A percentile compares a stretch with the other conserved stretches of the same genome.
Conservation (phyloP, 2,113 vertebrate species). For the Formicarius rufipectus region DNA sequence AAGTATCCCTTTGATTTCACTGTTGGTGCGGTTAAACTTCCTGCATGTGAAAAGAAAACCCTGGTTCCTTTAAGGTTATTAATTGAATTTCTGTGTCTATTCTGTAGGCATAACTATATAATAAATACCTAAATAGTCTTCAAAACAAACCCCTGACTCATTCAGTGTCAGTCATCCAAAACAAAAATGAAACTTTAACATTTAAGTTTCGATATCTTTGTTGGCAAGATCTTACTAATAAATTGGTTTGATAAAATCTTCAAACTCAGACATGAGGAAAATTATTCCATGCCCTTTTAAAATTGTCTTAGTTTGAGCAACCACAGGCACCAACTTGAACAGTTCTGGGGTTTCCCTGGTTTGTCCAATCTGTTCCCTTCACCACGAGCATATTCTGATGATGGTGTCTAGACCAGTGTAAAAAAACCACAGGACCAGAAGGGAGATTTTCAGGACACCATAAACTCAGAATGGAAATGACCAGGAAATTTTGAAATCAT, state of each 20-base stretch:
- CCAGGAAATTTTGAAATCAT: background rate
- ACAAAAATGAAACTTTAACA: no score
- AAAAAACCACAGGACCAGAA: background rate
- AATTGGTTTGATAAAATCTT: background rate
- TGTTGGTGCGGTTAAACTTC: background rate
- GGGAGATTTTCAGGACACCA: background rate
- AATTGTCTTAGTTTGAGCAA: background rate
- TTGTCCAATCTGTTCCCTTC: background rate
- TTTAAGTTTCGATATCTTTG: background rate
- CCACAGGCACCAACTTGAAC: background rate
- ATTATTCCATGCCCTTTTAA: background rate
- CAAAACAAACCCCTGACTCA: background rate
- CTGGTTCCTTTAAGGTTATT: background rate
- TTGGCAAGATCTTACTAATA: background rate
- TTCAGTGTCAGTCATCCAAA: background rate
- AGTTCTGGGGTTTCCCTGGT: background rate
- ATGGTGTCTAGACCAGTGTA: background rate
- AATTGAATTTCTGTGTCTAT: background rate
- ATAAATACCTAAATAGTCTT: background rate
- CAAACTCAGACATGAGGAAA: background rate
- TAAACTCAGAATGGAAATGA: background rate
- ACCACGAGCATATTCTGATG: background rate
- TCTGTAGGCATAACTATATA: background rate
- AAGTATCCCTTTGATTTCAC: background rate
- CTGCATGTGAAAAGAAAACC: background rate